A percentile compares a stretch with the other conserved stretches of the same genome.
Evolutionary conservation across 2,888 invertebrate species (phyloP).

Genomic region (Tetropium fuscum): DNA sequence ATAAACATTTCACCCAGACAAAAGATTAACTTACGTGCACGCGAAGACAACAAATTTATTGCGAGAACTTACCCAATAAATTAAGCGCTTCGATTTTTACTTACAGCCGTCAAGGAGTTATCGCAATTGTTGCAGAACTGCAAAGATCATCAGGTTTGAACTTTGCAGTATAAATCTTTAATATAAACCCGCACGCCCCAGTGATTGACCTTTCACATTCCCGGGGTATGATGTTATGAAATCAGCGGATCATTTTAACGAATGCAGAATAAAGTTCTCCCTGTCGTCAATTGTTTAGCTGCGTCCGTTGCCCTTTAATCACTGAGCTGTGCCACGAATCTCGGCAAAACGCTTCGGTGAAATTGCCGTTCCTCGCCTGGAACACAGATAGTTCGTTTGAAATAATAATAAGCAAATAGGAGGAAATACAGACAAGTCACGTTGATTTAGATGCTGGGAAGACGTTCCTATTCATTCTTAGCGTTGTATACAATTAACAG

Average conservation of each 20-base stretch:
- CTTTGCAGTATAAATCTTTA: slow-evolving; percentile 21
- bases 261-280: slow-evolving; percentile 3
- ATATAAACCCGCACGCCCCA: slow-evolving; percentile 23
- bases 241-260: slow-evolving; percentile 19
- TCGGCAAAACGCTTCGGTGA: neutral
- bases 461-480: neutral
- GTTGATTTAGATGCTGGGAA: slow-evolving; percentile 5
- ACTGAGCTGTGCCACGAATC: neutral
- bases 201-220: slow-evolving; percentile 30
- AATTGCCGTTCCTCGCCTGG: neutral
- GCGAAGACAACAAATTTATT: slow-evolving; percentile 17
- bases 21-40: too few species aligned
- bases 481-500: neutral
- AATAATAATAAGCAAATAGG: neutral
- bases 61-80: slow-evolving; percentile 3
- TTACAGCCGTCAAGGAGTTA: slow-evolving; percentile 5
- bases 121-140: slow-evolving; percentile 11
- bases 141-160: slow-evolving; percentile 10
- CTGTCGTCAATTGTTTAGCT: neutral
- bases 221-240: slow-evolving; percentile 17
- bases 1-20: too few species aligned
- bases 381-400: neutral
- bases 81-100: slow-evolving; percentile 1
- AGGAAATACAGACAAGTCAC: slow-evolving; percentile 5
- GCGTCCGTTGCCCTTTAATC: slow-evolving; percentile 13